These are phyloP conservation scores for Hemaris fuciformis DNA, from an alignment of 2,888 invertebrate species.

Conservation along the genomic window DNA sequence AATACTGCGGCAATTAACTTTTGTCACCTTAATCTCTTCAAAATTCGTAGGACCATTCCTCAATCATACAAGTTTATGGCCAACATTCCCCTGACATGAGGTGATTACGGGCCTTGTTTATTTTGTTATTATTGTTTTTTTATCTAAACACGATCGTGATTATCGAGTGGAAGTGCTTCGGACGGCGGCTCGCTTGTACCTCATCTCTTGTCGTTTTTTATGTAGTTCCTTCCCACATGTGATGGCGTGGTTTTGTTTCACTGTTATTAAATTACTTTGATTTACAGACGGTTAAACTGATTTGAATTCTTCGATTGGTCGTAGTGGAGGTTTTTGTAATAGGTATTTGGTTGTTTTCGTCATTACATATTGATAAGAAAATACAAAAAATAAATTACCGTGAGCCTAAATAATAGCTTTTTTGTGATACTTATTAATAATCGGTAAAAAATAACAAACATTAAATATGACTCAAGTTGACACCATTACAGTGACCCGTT, in stretches of 20 bases:
- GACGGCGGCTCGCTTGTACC: conserved; percentile 44
- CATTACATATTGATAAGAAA: too few species aligned
- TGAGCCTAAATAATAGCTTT: too few species aligned
- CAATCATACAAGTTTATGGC: conserved; percentile 8
- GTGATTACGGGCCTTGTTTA: conserved; percentile 76
- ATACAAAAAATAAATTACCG: too few species aligned
- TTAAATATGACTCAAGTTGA: too few species aligned
- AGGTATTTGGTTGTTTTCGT: not conserved
- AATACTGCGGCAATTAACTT: too few species aligned
- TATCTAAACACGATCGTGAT: conserved; percentile 79
- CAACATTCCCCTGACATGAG: conserved; percentile 59
- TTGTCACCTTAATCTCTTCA: too few species aligned
- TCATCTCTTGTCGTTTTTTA: not conserved
- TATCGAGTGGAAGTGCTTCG: conserved; percentile 60
- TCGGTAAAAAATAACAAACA: too few species aligned
- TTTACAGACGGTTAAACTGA: not conserved
- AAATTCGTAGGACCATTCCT: too few species aligned
- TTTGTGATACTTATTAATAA: too few species aligned
- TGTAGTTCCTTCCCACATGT: conserved; percentile 37
- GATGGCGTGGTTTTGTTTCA: conserved; percentile 35
- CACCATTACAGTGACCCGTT: too few species aligned
- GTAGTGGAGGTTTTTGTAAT: not conserved
- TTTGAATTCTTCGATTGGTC: not conserved
- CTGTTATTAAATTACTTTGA: conserved; percentile 7
- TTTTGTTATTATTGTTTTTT: conserved; percentile 77